Evolutionary conservation across 1,140 invertebrate genomes (phyloP).

Genomic region (Sycophila sp.): DNA sequence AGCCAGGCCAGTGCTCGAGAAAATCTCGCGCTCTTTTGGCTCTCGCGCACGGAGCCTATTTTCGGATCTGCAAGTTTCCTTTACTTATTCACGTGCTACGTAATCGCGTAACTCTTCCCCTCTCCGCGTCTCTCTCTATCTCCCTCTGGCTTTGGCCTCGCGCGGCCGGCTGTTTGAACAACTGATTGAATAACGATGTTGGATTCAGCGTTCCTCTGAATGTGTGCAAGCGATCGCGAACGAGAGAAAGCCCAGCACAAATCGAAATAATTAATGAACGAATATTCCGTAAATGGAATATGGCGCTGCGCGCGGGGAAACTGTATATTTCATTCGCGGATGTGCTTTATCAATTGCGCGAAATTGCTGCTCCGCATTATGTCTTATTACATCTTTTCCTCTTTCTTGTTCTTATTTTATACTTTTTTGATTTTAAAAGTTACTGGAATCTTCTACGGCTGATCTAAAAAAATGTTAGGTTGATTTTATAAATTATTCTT

Average conservation of each 20-base stretch:
- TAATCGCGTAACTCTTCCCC: not conserved
- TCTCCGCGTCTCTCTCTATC: not conserved
- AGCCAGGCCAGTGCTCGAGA: not conserved
- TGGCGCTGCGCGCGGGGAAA: not conserved
- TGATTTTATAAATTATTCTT: no score
- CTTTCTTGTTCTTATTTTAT: slow-evolving; percentile 19
- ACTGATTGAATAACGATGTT: slow-evolving; percentile 33
- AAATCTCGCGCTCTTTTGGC: not conserved
- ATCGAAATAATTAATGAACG: slow-evolving; percentile 23
- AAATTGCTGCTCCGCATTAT: slow-evolving; percentile 22
- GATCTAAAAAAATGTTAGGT: no score
- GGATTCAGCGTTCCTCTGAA: not conserved
- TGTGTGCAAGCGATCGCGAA: not conserved
- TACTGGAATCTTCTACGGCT: no score
- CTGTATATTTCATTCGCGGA: not conserved
- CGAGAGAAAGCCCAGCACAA: not conserved
- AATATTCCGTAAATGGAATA: not conserved
- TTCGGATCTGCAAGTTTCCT: not conserved
- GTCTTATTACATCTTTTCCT: not conserved
- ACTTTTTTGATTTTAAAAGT: no score
- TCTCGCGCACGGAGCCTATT: slow-evolving; percentile 12
- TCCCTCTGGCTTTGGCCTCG: not conserved
- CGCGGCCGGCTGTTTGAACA: slow-evolving; percentile 7
- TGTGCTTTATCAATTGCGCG: slow-evolving; percentile 15
- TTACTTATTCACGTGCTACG: not conserved